Evolutionary conservation across 2,113 vertebrate genomes (phyloP).

Genomic region (Lepus europaeus): DNA sequence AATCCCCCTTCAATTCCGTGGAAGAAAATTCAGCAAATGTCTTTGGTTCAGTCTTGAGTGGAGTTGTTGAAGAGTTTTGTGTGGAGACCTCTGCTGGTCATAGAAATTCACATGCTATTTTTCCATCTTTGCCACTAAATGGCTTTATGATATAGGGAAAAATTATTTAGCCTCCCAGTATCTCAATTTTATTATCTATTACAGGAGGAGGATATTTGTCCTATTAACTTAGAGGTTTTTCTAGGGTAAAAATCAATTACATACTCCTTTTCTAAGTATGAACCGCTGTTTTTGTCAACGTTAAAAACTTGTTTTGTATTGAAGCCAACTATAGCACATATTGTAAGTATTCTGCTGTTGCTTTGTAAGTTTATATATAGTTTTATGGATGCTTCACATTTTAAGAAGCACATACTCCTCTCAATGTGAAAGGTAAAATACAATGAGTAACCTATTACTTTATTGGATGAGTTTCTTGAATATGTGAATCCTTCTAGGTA

Average conservation of each 20-base stretch:
- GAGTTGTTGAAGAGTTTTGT: conserved; percentile 40
- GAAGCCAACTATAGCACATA: not conserved
- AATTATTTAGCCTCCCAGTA: not conserved
- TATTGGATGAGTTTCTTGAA: conserved; percentile 41
- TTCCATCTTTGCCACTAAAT: not conserved
- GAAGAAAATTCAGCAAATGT: not conserved
- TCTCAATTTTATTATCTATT: conserved; percentile 2
- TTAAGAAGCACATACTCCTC: conserved; percentile 6
- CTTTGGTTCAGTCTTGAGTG: not conserved
- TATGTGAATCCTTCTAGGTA: not conserved
- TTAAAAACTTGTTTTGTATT: conserved; percentile 28
- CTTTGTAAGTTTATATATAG: conserved; percentile 22
- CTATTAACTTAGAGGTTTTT: conserved; percentile 14
- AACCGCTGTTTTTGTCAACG: conserved; percentile 31
- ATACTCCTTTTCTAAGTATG: not conserved
- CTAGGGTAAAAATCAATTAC: conserved; percentile 4
- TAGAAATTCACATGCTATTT: not conserved
- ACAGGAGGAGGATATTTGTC: not conserved
- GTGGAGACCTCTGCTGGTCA: not conserved
- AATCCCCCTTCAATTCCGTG: not conserved
- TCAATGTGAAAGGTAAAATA: not conserved
- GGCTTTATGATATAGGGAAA: conserved; percentile 23
- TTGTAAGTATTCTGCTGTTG: not conserved
- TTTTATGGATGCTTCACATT: conserved; percentile 22
- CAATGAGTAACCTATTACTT: not conserved